Conservation (phyloP, 1,140 invertebrate genomes). For the Zaprionus vittiger region DNA sequence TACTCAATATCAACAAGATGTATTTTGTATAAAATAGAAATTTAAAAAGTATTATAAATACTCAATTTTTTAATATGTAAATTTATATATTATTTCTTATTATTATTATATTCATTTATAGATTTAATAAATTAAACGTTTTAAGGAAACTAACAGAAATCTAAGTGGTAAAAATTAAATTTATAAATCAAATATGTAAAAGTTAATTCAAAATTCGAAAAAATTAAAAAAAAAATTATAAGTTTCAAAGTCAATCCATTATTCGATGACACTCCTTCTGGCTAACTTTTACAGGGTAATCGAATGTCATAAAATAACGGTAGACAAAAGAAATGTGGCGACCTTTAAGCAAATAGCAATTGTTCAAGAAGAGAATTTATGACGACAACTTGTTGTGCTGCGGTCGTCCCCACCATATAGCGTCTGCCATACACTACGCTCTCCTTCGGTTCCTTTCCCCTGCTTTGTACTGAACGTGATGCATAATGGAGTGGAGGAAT, state of each 20-base stretch:
- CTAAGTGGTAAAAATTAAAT: not conserved
- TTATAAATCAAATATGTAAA: too few species aligned
- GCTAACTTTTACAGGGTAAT: constrained; percentile 3
- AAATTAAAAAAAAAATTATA: too few species aligned
- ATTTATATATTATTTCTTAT: too few species aligned
- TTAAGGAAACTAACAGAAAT: too few species aligned
- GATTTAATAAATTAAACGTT: too few species aligned
- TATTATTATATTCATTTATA: too few species aligned
- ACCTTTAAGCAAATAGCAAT: constrained; percentile 48
- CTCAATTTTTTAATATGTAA: too few species aligned
- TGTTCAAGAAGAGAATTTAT: constrained; percentile 45
- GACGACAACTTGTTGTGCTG: constrained; percentile 51
- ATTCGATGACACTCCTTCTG: not conserved
- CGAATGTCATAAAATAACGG: constrained; percentile 44
- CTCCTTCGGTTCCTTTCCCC: not conserved
- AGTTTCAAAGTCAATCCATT: not conserved
- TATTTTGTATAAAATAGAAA: too few species aligned
- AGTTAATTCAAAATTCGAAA: too few species aligned
- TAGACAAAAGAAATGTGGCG: constrained; percentile 44
- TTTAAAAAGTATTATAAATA: too few species aligned
- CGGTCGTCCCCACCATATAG: not conserved
- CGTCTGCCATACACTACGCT: not conserved
- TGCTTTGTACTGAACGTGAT: constrained; percentile 6
- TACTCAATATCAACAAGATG: too few species aligned
- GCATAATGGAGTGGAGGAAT: constrained; percentile 5